Conservation (phyloP, 2,113 vertebrate species). For the Paratilapia polleni region DNA sequence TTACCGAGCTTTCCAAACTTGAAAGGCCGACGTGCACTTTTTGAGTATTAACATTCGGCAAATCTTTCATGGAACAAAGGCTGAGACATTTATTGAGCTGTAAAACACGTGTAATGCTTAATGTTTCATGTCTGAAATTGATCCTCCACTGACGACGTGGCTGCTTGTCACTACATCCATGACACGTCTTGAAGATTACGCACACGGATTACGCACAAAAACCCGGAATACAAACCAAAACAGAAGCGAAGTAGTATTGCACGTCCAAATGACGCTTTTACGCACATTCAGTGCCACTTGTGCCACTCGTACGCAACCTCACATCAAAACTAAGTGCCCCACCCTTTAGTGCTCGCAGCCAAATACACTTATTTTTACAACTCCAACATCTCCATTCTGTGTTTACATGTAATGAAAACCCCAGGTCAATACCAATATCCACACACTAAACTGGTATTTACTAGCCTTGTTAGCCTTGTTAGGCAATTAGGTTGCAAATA, state of each 20-base stretch:
- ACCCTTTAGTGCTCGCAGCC: neutral
- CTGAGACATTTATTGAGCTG: neutral
- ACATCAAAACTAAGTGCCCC: neutral
- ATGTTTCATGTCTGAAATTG: neutral
- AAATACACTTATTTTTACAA: neutral
- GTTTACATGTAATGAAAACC: neutral
- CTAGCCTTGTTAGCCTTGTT: neutral
- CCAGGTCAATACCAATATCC: neutral
- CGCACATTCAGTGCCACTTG: constrained; percentile 13
- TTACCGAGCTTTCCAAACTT: neutral
- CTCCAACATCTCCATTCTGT: neutral
- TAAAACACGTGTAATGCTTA: neutral
- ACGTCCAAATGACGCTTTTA: constrained; percentile 20
- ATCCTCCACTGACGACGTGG: neutral
- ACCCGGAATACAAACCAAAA: neutral
- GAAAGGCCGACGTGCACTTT: neutral
- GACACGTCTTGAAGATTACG: neutral
- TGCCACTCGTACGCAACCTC: neutral
- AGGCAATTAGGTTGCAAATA: neutral
- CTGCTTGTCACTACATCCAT: neutral
- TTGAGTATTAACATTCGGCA: neutral
- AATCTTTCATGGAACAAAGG: neutral
- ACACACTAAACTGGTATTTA: neutral
- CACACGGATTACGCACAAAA: constrained; percentile 10
- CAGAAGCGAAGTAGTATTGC: neutral